Evolutionary conservation across 2,113 vertebrate species (phyloP).

Genomic region (Polypterus senegalus): DNA sequence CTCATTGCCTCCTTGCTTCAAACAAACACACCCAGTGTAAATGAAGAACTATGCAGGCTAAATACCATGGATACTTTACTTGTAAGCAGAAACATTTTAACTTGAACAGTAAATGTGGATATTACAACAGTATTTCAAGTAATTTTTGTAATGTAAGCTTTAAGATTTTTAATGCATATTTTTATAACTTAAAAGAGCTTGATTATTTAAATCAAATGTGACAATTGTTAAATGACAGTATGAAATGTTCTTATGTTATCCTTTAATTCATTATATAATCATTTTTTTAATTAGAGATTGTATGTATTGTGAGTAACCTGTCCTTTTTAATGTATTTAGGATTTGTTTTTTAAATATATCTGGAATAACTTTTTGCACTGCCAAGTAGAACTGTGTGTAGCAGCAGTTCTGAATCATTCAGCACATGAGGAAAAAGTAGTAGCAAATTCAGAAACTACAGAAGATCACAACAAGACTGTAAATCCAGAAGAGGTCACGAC

Average conservation of each 20-base stretch:
- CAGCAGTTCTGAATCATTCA: slow-evolving; percentile 73
- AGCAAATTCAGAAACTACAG: slow-evolving; percentile 18
- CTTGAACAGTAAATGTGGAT: too few relatives aligned
- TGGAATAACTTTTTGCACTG: slow-evolving; percentile 98
- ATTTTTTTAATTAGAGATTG: too few relatives aligned
- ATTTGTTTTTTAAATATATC: slow-evolving; percentile 92
- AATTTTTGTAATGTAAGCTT: too few relatives aligned
- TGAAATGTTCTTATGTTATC: too few relatives aligned
- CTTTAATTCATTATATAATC: too few relatives aligned
- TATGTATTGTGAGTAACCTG: not conserved
- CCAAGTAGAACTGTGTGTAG: slow-evolving; percentile 91
- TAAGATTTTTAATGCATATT: too few relatives aligned
- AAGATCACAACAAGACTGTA: slow-evolving; percentile 23
- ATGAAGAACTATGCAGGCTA: slow-evolving; percentile 81
- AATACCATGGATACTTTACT: slow-evolving; percentile 78
- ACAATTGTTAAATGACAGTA: too few relatives aligned
- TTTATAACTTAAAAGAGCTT: too few relatives aligned
- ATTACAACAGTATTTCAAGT: too few relatives aligned
- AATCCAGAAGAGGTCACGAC: slow-evolving; percentile 16
- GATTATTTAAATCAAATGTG: too few relatives aligned
- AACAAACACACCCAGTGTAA: slow-evolving; percentile 69
- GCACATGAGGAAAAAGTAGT: slow-evolving; percentile 39
- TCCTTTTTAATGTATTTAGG: slow-evolving; percentile 39
- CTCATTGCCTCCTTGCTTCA: slow-evolving; percentile 83
- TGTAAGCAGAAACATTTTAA: slow-evolving; percentile 42